Percentiles rank a stretch among this genome's conserved stretches.
Evolutionary conservation across 2,888 invertebrate species (phyloP).

Genomic region (Drosophila mercatorum): DNA sequence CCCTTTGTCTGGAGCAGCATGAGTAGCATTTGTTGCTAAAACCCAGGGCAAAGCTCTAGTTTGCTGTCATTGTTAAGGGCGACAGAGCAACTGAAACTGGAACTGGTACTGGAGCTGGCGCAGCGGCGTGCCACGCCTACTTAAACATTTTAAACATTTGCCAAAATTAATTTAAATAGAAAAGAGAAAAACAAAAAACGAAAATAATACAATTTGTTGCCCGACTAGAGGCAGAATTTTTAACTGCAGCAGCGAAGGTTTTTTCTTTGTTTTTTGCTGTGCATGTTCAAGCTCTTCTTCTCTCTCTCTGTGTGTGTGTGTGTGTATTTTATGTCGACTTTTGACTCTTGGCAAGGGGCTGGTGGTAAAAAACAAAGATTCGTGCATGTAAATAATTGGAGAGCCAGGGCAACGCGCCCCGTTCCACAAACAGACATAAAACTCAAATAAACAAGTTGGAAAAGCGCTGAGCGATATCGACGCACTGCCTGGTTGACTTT

Average conservation of each 20-base stretch:
- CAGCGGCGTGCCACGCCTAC: slow-evolving; percentile 55
- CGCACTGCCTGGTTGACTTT: slow-evolving; percentile 47
- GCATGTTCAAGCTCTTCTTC: slow-evolving; percentile 14
- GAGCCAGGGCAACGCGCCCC: slow-evolving; percentile 16
- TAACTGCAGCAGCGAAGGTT: slow-evolving; percentile 51
- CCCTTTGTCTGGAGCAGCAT: slow-evolving; percentile 60
- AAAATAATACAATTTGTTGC: slow-evolving; percentile 50
- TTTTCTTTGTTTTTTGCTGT: slow-evolving; percentile 18
- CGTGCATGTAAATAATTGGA: slow-evolving; percentile 71
- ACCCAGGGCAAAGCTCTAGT: slow-evolving; percentile 34
- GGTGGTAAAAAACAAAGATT: slow-evolving; percentile 55
- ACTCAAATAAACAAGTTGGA: slow-evolving; percentile 76
- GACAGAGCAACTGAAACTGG: neutral
- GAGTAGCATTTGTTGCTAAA: slow-evolving; percentile 46
- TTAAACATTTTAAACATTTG: slow-evolving; percentile 66
- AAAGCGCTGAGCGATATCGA: slow-evolving; percentile 65
- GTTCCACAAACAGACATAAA: slow-evolving; percentile 55
- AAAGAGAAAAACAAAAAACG: slow-evolving; percentile 29
- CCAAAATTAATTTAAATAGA: slow-evolving; percentile 75
- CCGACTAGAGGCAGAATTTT: slow-evolving; percentile 19
- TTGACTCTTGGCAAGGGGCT: slow-evolving; percentile 61
- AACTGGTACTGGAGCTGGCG: neutral
- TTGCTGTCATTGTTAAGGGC: slow-evolving; percentile 17
- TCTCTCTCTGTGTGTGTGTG: slow-evolving; percentile 2
- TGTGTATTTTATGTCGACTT: slow-evolving; percentile 50